Base-by-base conservation (phyloP, 2,797 vertebrate genomes). In the Galaxias olidus region DNA sequence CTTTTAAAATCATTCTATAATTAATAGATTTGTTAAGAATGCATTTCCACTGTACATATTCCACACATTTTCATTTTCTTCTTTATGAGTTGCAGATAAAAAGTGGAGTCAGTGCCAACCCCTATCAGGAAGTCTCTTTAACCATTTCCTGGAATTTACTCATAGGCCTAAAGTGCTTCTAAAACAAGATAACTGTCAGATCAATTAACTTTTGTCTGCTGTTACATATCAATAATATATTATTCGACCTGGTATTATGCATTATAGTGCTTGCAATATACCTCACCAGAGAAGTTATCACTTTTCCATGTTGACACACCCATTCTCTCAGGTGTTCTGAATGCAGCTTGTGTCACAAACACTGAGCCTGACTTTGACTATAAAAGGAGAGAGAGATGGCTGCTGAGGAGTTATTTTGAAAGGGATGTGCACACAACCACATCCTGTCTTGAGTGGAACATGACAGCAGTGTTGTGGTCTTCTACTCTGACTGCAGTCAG, bases 341-440 rank as follows among this genome's bases (percentile, higher is more conserved):
- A 46, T 5, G 1, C 46, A 52, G 13, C 51, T 11, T 10, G n/a
- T 46, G 59, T 8, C 2, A 57, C 40, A 47, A 62, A 70, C 53
- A 63, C 4, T 65, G 61, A 69, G 63, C 18, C 42, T 17, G 8
- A 46, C 59, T 77, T 88, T 91, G 83, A 88, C 89, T 90, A 91
- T 91, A 90, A 88, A 91, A 91, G 91, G 91, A 90, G 74, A 84
- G 70, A 80, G 53, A 41, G 17, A n/a, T n/a, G 65, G 45, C 70
- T 79, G 81, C 83, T 82, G 74, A 70, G 48, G 68, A 89, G 86
- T 81, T 89, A 90, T 87, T 90, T 89, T 87, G 86, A 89, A 90
- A 88, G 86, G 72, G 68, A 66, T 61, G 73, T 76, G 71, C 74
- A 76, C 79, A 73, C 55, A 74, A 88, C 90, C 87, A 89, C 89